Conservation (phyloP, 2,113 vertebrate species). For the western clawed frog (Xenopus tropicalis) region UCB_Xtro_10.0 CM004444.2:71245501-71246000, state of each 20-base stretch:
- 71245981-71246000: constrained; percentile 43
- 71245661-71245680: not conserved
- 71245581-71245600: not conserved
- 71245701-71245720: not conserved
- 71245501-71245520: too few relatives aligned
- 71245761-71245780: not conserved
- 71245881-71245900: not conserved
- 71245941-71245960: constrained; percentile 35
- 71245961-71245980: constrained; percentile 10
- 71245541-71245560: too few relatives aligned
- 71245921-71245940: constrained; percentile 24
- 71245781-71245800: not conserved
- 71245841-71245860: not conserved
- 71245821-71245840: not conserved
- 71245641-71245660: not conserved
- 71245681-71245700: constrained; percentile 4
- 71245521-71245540: too few relatives aligned
- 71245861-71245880: not conserved
- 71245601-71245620: not conserved
- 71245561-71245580: too few relatives aligned
- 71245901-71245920: not conserved
- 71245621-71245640: not conserved
- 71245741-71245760: not conserved
- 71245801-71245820: not conserved
- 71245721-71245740: not conserved